Evolutionary conservation across 2,888 invertebrate species (phyloP).

Genomic region (Melinaea marsaeus): DNA sequence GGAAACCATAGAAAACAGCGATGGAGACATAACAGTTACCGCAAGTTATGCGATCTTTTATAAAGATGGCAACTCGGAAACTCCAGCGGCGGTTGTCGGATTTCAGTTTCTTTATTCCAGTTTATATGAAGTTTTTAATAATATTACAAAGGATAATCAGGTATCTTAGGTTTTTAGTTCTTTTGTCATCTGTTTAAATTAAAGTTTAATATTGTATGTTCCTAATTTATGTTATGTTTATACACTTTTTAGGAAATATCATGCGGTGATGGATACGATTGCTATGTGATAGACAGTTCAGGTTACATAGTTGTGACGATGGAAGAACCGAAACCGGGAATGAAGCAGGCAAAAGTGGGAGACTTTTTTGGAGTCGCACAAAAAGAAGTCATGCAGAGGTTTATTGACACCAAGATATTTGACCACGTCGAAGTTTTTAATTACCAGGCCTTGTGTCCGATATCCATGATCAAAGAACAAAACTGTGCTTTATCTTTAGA

Average conservation of each 20-base stretch:
- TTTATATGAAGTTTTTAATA: slow-evolving; percentile 83
- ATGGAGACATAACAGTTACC: slow-evolving; percentile 83
- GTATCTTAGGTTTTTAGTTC: slow-evolving; percentile 35
- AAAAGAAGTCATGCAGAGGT: slow-evolving; percentile 85
- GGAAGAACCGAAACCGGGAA: slow-evolving; percentile 82
- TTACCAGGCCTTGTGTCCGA: slow-evolving; percentile 87
- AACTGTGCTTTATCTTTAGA: slow-evolving; percentile 51
- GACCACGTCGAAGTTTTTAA: slow-evolving; percentile 88
- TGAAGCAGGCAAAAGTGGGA: slow-evolving; percentile 80
- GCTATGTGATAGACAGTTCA: slow-evolving; percentile 94
- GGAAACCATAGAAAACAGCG: slow-evolving; percentile 50
- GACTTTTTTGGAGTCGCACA: slow-evolving; percentile 91
- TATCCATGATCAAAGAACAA: slow-evolving; percentile 39
- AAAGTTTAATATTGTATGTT: background rate
- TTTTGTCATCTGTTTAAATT: background rate
- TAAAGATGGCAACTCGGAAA: slow-evolving; percentile 84
- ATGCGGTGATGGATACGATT: slow-evolving; percentile 81
- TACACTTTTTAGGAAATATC: slow-evolving; percentile 51
- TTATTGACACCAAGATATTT: slow-evolving; percentile 85
- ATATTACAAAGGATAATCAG: slow-evolving; percentile 69
- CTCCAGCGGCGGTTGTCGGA: slow-evolving; percentile 93
- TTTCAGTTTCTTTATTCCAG: slow-evolving; percentile 87
- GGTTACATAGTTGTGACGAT: slow-evolving; percentile 90
- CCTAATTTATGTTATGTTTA: background rate
- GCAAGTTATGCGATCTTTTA: slow-evolving; percentile 91